Conservation (phyloP, 2,113 vertebrate species). For the Opisthocomus hoazin region DNA sequence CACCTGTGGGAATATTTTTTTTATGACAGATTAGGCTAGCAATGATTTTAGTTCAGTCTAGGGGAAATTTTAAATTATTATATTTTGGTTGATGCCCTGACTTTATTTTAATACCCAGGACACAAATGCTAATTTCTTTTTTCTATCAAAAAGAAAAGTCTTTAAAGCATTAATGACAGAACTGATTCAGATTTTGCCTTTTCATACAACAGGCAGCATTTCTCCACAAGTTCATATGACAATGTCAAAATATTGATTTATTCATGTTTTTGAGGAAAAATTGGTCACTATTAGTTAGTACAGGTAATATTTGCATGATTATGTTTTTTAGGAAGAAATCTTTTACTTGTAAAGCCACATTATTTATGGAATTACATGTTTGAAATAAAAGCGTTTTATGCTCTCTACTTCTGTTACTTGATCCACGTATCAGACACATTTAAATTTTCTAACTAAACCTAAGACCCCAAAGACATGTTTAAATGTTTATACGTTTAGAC, state of each 20-base stretch:
- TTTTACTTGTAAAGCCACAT: neutral
- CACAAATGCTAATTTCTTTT: neutral
- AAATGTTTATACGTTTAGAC: neutral
- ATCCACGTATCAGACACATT: neutral
- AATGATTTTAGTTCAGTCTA: neutral
- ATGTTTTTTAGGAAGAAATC: neutral
- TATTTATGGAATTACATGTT: neutral
- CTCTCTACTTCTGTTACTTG: neutral
- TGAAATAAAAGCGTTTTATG: neutral
- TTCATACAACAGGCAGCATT: neutral
- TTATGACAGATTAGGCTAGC: neutral
- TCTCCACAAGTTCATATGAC: neutral
- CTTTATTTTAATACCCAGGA: neutral
- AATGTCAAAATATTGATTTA: neutral
- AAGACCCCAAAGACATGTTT: neutral
- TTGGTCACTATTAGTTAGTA: neutral
- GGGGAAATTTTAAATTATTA: neutral
- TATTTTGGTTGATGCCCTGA: neutral
- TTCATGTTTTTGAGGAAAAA: neutral
- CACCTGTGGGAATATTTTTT: neutral
- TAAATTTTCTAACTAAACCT: neutral
- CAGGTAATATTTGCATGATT: neutral
- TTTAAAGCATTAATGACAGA: neutral
- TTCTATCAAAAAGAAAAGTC: too few species aligned
- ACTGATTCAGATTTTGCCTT: neutral